Evolutionary conservation across 1,140 invertebrate genomes (phyloP).

Genomic region (Heliconius hermathena): DNA sequence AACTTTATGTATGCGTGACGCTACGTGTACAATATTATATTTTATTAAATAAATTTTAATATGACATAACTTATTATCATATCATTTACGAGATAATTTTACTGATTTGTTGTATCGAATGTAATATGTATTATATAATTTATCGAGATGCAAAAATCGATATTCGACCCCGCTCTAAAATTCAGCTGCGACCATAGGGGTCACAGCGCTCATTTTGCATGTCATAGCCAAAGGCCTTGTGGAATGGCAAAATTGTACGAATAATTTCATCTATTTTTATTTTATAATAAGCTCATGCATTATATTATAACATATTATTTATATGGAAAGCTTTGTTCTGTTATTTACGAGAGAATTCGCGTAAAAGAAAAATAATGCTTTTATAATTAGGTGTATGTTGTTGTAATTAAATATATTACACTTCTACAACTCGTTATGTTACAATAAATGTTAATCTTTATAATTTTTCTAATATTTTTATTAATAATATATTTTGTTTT

Average conservation of each 20-base stretch:
- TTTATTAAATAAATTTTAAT: slow-evolving; percentile 41
- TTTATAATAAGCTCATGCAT: background rate
- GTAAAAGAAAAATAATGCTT: background rate
- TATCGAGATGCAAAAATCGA: slow-evolving; percentile 39
- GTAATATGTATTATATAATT: slow-evolving; percentile 29
- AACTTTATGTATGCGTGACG: slow-evolving; percentile 77
- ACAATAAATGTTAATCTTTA: background rate
- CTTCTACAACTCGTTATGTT: background rate
- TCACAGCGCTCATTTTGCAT: slow-evolving; percentile 54
- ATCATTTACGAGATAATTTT: slow-evolving; percentile 33
- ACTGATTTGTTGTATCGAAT: slow-evolving; percentile 20
- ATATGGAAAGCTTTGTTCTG: background rate
- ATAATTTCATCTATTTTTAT: slow-evolving; percentile 11
- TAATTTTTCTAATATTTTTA: background rate
- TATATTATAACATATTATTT: background rate
- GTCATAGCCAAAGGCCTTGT: slow-evolving; percentile 50
- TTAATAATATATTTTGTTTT: background rate
- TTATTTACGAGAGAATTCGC: background rate
- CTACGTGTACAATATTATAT: slow-evolving; percentile 52
- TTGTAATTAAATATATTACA: background rate
- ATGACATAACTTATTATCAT: slow-evolving; percentile 33
- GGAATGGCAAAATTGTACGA: slow-evolving; percentile 9
- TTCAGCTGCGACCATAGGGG: slow-evolving; percentile 45
- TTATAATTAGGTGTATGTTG: background rate
- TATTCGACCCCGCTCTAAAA: slow-evolving; percentile 54